These are phyloP conservation scores for Lobophora halterata DNA, from an alignment of 2,888 invertebrate genomes.

Conservation along the genomic window DNA sequence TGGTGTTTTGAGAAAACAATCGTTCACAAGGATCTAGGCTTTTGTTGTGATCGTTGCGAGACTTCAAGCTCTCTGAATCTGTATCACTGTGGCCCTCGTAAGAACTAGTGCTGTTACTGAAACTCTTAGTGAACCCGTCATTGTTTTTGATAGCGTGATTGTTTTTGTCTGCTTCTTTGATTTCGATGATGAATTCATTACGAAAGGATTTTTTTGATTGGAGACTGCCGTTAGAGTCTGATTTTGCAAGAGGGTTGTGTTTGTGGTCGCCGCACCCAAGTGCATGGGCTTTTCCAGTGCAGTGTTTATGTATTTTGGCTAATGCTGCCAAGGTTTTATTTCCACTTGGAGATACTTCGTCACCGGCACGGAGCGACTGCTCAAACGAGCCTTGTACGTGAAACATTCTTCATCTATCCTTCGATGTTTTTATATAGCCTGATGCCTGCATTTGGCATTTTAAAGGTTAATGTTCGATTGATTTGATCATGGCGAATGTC, in stretches of 20 bases:
- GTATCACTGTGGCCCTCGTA: slow-evolving; percentile 85
- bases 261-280: slow-evolving; percentile 83
- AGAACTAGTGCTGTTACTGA: slow-evolving; percentile 82
- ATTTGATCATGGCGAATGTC: slow-evolving; percentile 59
- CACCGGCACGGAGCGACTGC: slow-evolving; percentile 80
- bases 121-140: slow-evolving; percentile 68
- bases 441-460: slow-evolving; percentile 55
- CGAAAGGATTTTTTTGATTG: slow-evolving; percentile 69
- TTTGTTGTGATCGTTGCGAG: slow-evolving; percentile 54
- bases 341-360: slow-evolving; percentile 67
- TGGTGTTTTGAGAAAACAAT: slow-evolving; percentile 79
- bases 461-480: slow-evolving; percentile 56
- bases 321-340: slow-evolving; percentile 77
- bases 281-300: slow-evolving; percentile 89
- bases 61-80: slow-evolving; percentile 80
- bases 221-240: slow-evolving; percentile 70
- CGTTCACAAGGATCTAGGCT: slow-evolving; percentile 70
- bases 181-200: slow-evolving; percentile 69
- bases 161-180: slow-evolving; percentile 60
- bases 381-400: slow-evolving; percentile 80
- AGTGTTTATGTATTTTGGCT: slow-evolving; percentile 84
- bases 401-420: slow-evolving; percentile 68
- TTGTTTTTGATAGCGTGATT: slow-evolving; percentile 48
- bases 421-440: slow-evolving; percentile 48
- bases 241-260: slow-evolving; percentile 67